These are phyloP conservation scores for Aphelinus certus DNA, from an alignment of 1,140 invertebrate genomes.

Conservation along the genomic window DNA sequence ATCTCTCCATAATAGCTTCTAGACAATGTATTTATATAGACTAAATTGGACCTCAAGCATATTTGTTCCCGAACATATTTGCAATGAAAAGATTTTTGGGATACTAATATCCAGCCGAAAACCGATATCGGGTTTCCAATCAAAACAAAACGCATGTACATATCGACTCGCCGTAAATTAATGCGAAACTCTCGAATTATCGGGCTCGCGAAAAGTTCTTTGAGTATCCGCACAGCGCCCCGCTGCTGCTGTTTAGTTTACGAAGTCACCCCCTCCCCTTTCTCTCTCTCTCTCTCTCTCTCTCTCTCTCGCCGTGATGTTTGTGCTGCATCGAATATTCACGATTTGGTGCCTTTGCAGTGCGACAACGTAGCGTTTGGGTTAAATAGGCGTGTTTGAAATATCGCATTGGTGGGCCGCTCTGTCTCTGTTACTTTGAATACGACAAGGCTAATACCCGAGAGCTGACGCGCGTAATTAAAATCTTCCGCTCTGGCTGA, in stretches of 20 bases:
- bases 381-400: conserved; percentile 16
- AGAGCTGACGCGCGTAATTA: not conserved
- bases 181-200: too few relatives aligned
- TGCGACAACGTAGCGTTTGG: not conserved
- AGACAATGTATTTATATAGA: too few relatives aligned
- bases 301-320: not conserved
- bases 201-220: conserved; percentile 14
- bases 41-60: too few relatives aligned
- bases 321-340: conserved; percentile 36
- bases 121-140: too few relatives aligned
- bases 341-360: conserved; percentile 21
- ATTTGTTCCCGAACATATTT: too few relatives aligned
- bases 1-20: too few relatives aligned
- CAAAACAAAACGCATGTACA: too few relatives aligned
- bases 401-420: not conserved
- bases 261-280: not conserved
- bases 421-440: not conserved
- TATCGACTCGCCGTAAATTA: too few relatives aligned
- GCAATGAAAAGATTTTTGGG: too few relatives aligned
- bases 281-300: too few relatives aligned
- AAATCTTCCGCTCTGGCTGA: not conserved
- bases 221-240: not conserved
- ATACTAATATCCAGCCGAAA: too few relatives aligned
- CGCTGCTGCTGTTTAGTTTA: not conserved
- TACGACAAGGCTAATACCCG: not conserved